A percentile compares a stretch with the other conserved stretches of the same genome.
These are phyloP conservation scores for Epicauta chinensis DNA, from an alignment of 1,140 invertebrate genomes.

Conservation along the genomic window DNA sequence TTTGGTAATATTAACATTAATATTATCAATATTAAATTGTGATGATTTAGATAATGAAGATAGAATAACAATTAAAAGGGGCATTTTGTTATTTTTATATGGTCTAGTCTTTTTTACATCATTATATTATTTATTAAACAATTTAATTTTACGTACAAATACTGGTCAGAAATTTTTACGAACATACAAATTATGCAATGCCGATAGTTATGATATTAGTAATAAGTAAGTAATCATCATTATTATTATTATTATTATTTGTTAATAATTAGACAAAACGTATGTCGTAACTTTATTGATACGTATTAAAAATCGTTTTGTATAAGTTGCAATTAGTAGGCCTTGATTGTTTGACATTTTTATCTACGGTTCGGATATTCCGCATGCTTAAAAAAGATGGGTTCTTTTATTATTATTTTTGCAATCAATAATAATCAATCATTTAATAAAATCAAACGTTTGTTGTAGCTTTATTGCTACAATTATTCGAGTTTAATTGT, in stretches of 20 bases:
- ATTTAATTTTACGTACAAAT: constrained; percentile 50
- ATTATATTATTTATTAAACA: constrained; percentile 54
- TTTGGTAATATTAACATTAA: constrained; percentile 19
- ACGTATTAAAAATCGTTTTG: too few relatives aligned
- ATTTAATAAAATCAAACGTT: too few relatives aligned
- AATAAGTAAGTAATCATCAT: constrained; percentile 56
- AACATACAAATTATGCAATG: constrained; percentile 53
- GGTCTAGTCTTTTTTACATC: constrained; percentile 59
- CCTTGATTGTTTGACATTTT: too few relatives aligned
- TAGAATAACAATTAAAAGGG: constrained; percentile 50
- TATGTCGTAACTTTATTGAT: too few relatives aligned
- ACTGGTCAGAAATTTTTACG: constrained; percentile 49
- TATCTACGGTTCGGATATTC: too few relatives aligned
- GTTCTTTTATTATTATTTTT: too few relatives aligned
- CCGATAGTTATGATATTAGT: constrained; percentile 60
- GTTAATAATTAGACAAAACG: too few relatives aligned
- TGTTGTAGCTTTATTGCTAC: too few relatives aligned
- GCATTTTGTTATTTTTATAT: constrained; percentile 49
- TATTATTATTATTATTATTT: not conserved
- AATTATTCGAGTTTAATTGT: too few relatives aligned
- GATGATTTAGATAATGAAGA: constrained; percentile 32
- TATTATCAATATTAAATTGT: constrained; percentile 25
- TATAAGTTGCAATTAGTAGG: too few relatives aligned
- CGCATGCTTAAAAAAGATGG: too few relatives aligned
- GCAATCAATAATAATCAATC: too few relatives aligned